Base-by-base conservation (phyloP, 2,888 invertebrate species). In the Crocallis elinguaria region DNA sequence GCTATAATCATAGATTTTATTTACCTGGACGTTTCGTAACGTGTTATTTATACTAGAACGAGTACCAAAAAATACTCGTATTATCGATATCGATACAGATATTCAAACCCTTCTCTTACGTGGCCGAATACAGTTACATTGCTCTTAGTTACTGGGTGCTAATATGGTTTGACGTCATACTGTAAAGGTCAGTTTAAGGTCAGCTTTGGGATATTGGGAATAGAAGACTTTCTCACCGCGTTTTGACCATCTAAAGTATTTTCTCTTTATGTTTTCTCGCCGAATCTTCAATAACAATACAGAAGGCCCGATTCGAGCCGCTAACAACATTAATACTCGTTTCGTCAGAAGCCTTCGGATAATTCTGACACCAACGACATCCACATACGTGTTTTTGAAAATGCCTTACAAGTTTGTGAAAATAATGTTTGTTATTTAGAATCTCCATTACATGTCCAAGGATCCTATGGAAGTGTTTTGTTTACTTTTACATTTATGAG, bases 161-260 rank as follows among this genome's bases (percentile, higher is more conserved):
- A 36, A 42, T 36, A 36, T 23, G 29, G 29, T 19, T 21, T 21
- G 29, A 36, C 16, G 36, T 42, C 17, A 30, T 27, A 29, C 9
- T 8, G 27, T 49, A 42, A 49, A 49, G 42, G 49, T 42, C 49
- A 42, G 27, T 36, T 19, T 21, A 42, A 49, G 42, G 49, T 42
- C 35, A 49, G 12, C 49, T 49, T 36, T 49, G 36, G 49, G 42
- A 21, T 42, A 49, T 42, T 30, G 21, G n/a, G 27, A 19, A 36
- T 33, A n/a, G 17, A 30, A 29, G 41, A 12, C 19, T n/a, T 27
- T 41, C 13, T 11, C 5, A 14, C 11, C 29, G 29, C 12, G 9
- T 29, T 11, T 29, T 4, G 19, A 19, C n/a, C 27, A 27, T 3
- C 1, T 7, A 13, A 13, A 9, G 14, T 14, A 14, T 3, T 32